These are phyloP conservation scores for Cuculus canorus DNA, from an alignment of 2,797 vertebrate species.

Conservation along the genomic window DNA sequence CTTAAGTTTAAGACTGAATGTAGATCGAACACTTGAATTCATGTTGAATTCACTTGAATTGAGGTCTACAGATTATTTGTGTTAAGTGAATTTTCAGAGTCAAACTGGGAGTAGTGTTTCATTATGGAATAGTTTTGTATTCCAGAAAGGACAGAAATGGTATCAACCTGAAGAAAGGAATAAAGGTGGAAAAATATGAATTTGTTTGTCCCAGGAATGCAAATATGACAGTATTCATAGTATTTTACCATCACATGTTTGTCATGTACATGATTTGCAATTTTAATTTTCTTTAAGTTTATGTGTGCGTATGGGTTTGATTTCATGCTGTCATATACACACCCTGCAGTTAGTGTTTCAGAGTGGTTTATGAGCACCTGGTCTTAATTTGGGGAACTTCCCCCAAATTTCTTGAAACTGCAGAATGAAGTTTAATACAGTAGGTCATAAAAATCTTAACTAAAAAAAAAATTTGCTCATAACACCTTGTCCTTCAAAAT, in stretches of 20 bases:
- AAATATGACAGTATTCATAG: background rate
- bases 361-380: conserved; percentile 41
- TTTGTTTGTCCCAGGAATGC: background rate
- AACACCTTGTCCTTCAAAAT: background rate
- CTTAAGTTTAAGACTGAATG: background rate
- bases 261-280: conserved; percentile 54
- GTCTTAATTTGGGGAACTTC: conserved; percentile 36
- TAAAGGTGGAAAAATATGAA: background rate
- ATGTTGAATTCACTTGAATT: background rate
- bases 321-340: conserved; percentile 24
- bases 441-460: conserved; percentile 13
- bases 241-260: conserved; percentile 26
- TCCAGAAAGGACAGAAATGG: background rate
- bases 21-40: background rate
- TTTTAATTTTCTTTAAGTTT: conserved; percentile 48
- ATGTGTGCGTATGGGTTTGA: conserved; percentile 33
- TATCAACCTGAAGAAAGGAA: background rate
- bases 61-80: background rate
- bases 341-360: background rate
- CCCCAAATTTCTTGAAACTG: conserved; percentile 21
- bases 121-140: background rate
- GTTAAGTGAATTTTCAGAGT: background rate
- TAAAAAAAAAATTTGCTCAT: background rate
- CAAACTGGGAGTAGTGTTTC: background rate
- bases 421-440: background rate